These are phyloP conservation scores for Aleiodes alternator DNA, from an alignment of 2,888 invertebrate species.

Conservation along the genomic window DNA sequence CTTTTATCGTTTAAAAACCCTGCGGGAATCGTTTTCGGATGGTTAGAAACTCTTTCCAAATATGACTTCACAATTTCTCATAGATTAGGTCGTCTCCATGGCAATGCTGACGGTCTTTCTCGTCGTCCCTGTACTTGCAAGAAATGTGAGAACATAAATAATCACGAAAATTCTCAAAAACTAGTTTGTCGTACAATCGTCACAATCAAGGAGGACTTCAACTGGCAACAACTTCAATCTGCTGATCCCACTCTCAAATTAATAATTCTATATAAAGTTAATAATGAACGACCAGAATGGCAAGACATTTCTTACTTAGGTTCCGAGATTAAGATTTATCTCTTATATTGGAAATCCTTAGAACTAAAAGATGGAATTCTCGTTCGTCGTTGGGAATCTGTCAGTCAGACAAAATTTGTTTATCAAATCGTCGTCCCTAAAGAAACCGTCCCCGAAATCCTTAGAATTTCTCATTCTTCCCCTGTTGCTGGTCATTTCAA, in stretches of 20 bases:
- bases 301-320: not conserved
- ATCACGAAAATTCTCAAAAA: not conserved
- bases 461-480: not conserved
- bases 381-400: not conserved
- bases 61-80: slow-evolving; percentile 18
- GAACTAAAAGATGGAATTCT: not conserved
- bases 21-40: too few species aligned
- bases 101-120: slow-evolving; percentile 12
- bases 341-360: not conserved
- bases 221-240: not conserved
- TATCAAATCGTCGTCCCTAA: not conserved
- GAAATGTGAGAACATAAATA: not conserved
- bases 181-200: not conserved
- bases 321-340: not conserved
- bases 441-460: not conserved
- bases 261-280: not conserved
- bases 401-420: not conserved
- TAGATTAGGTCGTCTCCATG: not conserved
- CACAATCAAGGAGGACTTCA: not conserved
- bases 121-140: not conserved
- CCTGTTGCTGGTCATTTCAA: not conserved
- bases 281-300: not conserved
- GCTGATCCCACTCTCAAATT: not conserved
- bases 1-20: too few species aligned
- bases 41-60: too few species aligned